Conservation (phyloP, 2,113 vertebrate species). For the Muntiacus reevesi region DNA sequence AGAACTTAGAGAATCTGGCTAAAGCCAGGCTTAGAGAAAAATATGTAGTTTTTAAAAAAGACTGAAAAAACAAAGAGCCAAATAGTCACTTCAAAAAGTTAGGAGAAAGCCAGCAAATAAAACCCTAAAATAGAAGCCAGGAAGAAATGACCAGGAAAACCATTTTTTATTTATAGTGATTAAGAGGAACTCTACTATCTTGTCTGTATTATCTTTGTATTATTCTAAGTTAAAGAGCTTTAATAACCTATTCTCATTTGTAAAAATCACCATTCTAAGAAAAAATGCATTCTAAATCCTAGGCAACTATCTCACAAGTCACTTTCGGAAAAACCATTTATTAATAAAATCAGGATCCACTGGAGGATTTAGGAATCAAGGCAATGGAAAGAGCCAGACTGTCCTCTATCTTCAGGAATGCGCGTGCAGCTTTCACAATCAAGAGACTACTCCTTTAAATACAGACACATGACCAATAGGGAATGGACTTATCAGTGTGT, state of each 20-base stretch:
- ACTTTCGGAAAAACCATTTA: neutral
- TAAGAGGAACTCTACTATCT: neutral
- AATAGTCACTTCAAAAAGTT: neutral
- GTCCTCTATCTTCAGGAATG: neutral
- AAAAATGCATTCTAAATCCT: neutral
- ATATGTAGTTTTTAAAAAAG: neutral
- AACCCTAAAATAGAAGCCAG: neutral
- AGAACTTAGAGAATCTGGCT: neutral
- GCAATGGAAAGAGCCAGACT: neutral
- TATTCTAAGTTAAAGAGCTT: neutral
- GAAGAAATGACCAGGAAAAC: neutral
- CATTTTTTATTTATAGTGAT: neutral
- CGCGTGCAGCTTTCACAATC: neutral
- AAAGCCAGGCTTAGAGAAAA: neutral
- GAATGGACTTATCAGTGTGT: neutral
- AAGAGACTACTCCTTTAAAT: neutral
- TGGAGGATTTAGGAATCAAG: neutral
- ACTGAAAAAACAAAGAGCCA: neutral
- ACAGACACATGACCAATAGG: neutral
- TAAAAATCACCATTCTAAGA: neutral
- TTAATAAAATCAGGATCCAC: neutral
- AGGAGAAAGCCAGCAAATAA: neutral
- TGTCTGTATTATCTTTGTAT: neutral
- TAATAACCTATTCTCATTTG: neutral
- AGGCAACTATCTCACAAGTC: neutral